These are phyloP conservation scores for Thysanoteuthis rhombus DNA, from an alignment of 2,888 invertebrate species.

Conservation along the genomic window DNA sequence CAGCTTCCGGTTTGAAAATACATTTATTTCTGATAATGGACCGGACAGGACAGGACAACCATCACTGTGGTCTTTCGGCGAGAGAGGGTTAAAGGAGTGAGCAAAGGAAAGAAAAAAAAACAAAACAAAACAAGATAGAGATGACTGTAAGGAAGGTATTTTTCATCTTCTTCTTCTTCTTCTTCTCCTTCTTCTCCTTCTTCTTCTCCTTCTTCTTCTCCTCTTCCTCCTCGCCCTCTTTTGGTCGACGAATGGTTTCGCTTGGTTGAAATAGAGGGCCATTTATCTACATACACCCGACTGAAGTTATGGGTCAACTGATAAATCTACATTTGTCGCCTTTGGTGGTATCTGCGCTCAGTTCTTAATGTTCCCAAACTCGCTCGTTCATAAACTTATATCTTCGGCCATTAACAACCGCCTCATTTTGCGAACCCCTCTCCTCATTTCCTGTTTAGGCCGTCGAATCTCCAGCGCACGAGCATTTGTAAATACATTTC, in stretches of 20 bases:
- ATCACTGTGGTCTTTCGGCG: background rate
- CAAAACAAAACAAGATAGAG: background rate
- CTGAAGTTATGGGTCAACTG: background rate
- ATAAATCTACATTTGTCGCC: background rate
- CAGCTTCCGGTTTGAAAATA: background rate
- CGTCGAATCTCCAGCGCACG: background rate
- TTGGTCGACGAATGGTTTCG: background rate
- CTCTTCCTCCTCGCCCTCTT: too few relatives aligned
- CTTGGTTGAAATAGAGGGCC: background rate
- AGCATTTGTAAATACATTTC: background rate
- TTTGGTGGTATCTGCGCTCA: background rate
- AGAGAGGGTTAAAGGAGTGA: background rate
- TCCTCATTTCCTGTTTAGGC: background rate
- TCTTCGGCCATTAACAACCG: background rate
- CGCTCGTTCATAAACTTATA: background rate
- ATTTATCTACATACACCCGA: background rate
- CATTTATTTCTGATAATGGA: background rate
- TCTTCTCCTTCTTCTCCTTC: background rate
- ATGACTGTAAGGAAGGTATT: too few relatives aligned
- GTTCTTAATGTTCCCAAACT: background rate
- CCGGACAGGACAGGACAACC: background rate
- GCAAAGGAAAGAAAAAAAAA: background rate
- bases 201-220: background rate
- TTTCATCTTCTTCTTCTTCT: background rate
- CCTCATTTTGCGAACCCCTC: background rate